These are phyloP conservation scores for Phylloscopus trochilus DNA, from an alignment of 2,113 vertebrate species.

Conservation along the genomic window DNA sequence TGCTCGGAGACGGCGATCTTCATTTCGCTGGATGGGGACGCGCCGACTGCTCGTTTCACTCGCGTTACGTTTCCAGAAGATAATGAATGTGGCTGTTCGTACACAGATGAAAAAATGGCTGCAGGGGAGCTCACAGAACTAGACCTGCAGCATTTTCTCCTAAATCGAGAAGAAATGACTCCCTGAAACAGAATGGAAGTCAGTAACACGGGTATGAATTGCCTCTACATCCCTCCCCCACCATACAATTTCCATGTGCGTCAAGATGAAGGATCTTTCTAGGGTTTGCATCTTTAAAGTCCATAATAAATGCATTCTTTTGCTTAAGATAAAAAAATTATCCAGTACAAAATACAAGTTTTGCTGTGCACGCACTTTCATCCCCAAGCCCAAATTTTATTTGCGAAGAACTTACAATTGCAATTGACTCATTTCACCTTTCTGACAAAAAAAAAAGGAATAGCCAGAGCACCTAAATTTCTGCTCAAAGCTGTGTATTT, in stretches of 20 bases:
- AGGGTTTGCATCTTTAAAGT: neutral
- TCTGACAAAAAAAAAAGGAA: neutral
- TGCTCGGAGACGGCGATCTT: conserved; percentile 80
- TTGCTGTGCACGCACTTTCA: neutral
- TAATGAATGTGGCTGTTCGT: conserved; percentile 40
- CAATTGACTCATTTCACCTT: neutral
- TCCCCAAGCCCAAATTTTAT: neutral
- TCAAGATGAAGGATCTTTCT: neutral
- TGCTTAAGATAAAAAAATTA: neutral
- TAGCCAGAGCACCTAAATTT: neutral
- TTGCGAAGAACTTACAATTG: neutral
- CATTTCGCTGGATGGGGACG: conserved; percentile 64
- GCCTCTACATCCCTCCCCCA: neutral
- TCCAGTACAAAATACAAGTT: neutral
- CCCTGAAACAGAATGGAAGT: conserved; percentile 50
- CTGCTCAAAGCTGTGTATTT: neutral
- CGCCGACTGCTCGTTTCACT: conserved; percentile 66
- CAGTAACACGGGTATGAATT: neutral
- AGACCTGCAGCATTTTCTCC: conserved; percentile 40
- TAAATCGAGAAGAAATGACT: conserved; percentile 61
- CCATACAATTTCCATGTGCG: neutral
- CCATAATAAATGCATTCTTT: neutral
- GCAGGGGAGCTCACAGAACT: neutral
- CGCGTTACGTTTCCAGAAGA: conserved; percentile 49
- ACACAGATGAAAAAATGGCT: conserved; percentile 41